These are phyloP conservation scores for Erebia epiphron DNA, from an alignment of 2,888 invertebrate genomes.

Conservation along the genomic window DNA sequence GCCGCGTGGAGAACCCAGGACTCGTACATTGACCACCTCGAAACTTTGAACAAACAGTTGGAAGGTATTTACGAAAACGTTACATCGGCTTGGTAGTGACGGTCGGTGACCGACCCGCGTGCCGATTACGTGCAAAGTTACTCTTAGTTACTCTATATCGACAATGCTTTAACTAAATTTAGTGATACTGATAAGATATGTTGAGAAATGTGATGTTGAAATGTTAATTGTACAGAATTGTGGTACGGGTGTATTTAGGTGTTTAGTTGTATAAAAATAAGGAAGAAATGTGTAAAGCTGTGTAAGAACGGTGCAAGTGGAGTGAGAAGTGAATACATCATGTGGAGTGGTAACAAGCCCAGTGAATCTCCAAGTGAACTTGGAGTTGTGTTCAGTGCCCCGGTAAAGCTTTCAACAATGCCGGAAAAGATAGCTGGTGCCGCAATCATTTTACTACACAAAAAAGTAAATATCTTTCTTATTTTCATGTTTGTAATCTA, in stretches of 20 bases:
- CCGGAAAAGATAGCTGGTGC: slow-evolving; percentile 48
- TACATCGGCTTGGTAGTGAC: slow-evolving; percentile 76
- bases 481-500: slow-evolving; percentile 59
- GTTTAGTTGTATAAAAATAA: slow-evolving; percentile 58
- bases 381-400: slow-evolving; percentile 64
- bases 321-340: slow-evolving; percentile 61
- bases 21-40: slow-evolving; percentile 88
- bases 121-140: slow-evolving; percentile 56
- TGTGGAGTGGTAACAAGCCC: slow-evolving; percentile 42
- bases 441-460: slow-evolving; percentile 50
- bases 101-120: slow-evolving; percentile 67
- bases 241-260: slow-evolving; percentile 78
- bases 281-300: slow-evolving; percentile 65
- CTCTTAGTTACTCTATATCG: slow-evolving; percentile 74
- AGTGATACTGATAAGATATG: slow-evolving; percentile 73
- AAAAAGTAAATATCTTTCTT: slow-evolving; percentile 73
- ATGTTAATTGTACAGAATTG: slow-evolving; percentile 66
- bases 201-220: slow-evolving; percentile 61
- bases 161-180: slow-evolving; percentile 81
- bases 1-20: slow-evolving; percentile 90
- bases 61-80: slow-evolving; percentile 87
- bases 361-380: slow-evolving; percentile 54
- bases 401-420: slow-evolving; percentile 39
- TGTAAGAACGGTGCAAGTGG: slow-evolving; percentile 64
- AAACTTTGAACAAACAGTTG: slow-evolving; percentile 88